phyloP scores from a whole-genome alignment of 2,888 invertebrate genomes.

The Anticlea derivata region DNA sequence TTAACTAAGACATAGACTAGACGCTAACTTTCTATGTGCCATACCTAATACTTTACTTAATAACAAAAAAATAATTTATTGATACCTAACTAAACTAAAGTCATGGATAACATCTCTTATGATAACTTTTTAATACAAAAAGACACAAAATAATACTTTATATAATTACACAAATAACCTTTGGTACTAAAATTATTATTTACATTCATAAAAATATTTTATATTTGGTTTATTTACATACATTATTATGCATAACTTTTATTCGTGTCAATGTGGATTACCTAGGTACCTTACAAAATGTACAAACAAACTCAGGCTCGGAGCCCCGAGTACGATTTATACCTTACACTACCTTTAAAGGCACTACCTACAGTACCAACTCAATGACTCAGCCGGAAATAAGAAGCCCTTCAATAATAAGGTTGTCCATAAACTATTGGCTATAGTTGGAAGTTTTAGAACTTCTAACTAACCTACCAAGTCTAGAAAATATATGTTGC shows the following conservation, averaged over 20 bases:
- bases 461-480: too few species aligned
- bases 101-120: conserved; percentile 39
- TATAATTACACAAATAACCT: conserved; percentile 50
- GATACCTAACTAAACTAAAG: conserved; percentile 15
- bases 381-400: too few species aligned
- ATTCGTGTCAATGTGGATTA: not conserved
- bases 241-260: conserved; percentile 20
- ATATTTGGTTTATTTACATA: conserved; percentile 35
- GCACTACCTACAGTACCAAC: too few species aligned
- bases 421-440: too few species aligned
- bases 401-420: too few species aligned
- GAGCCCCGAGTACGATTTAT: too few species aligned
- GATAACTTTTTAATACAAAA: conserved; percentile 32
- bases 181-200: conserved; percentile 60
- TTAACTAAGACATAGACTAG: conserved; percentile 36
- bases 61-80: conserved; percentile 34
- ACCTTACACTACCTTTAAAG: too few species aligned
- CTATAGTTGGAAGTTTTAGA: too few species aligned
- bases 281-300: too few species aligned
- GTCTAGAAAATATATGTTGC: too few species aligned
- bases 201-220: conserved; percentile 36
- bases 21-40: conserved; percentile 23
- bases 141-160: conserved; percentile 46
- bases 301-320: too few species aligned
- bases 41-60: conserved; percentile 8